Evolutionary conservation across 2,888 invertebrate genomes (phyloP).

Genomic region (Congeria kusceri): DNA sequence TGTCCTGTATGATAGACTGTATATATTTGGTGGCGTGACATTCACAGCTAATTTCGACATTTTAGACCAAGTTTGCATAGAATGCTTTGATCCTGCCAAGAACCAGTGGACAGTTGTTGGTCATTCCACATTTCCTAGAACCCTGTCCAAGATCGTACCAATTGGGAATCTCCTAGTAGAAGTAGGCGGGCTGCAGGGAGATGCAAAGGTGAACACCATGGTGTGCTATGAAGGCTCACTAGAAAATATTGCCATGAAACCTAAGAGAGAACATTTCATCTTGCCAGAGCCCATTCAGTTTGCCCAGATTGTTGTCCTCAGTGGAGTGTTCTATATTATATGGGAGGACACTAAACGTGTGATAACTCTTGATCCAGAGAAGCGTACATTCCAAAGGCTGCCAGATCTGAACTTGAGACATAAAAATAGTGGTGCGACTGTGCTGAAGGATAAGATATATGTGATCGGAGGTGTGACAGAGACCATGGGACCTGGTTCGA

Average conservation of each 20-base stretch:
- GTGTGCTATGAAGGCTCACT: slow-evolving; percentile 81
- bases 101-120: slow-evolving; percentile 81
- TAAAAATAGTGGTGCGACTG: slow-evolving; percentile 80
- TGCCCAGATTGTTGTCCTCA: slow-evolving; percentile 82
- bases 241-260: slow-evolving; percentile 68
- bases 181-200: slow-evolving; percentile 81
- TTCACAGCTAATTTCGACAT: slow-evolving; percentile 72
- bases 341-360: slow-evolving; percentile 84
- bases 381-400: slow-evolving; percentile 81
- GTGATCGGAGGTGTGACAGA: slow-evolving; percentile 79
- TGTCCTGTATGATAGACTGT: slow-evolving; percentile 78
- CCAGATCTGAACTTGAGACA: slow-evolving; percentile 78
- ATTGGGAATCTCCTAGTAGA: slow-evolving; percentile 82
- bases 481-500: slow-evolving; percentile 78
- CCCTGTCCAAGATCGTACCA: slow-evolving; percentile 80
- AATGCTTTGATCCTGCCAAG: slow-evolving; percentile 79
- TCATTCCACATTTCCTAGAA: slow-evolving; percentile 82
- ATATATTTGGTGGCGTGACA: slow-evolving; percentile 82
- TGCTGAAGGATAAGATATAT: slow-evolving; percentile 82
- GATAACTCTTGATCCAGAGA: slow-evolving; percentile 82
- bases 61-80: slow-evolving; percentile 81
- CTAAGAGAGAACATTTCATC: slow-evolving; percentile 83
- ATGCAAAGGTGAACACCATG: slow-evolving; percentile 81
- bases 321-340: slow-evolving; percentile 83
- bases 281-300: slow-evolving; percentile 82